Base-by-base conservation (phyloP, 2,888 invertebrate species). In the Agonopterix heracliana region DNA sequence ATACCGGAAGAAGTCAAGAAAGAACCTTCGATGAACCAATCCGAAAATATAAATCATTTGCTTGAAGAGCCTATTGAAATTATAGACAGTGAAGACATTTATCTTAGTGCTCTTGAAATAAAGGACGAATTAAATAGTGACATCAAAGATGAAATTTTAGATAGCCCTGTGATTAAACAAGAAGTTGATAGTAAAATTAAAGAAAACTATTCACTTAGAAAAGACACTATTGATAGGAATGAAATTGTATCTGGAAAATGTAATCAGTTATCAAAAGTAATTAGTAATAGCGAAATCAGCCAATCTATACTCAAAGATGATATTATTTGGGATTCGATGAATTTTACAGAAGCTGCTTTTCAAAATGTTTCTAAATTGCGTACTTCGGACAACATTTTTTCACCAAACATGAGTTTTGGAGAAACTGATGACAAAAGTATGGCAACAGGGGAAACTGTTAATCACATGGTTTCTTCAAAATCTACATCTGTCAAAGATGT, bases 381-480 rank as follows among this genome's bases (percentile, higher is more conserved):
- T 5, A 62, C 60, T 14, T 63, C 71, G 3, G 66, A 68, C 34
- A 74, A 73, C 54, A 62, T 67, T 38, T 72, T 68, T 60, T 84
- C 85, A 35, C 85, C 86, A 1, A 79, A 84, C 52, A 71, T 83
- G 38, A 81, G 78, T 66, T 79, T 83, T 54, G 75, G 74, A 44
- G 78, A 80, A 46, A 53, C 54, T 43, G 74, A 74, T 48, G 54
- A 65, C 50, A 70, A 68, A 57, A 54, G 58, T 52, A 52, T 26
- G 46, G 35, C 51, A 44, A 57, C 54, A 34, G 57, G 51, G 48
- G 44, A 34, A 9, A 38, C 46, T 3, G 51, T 51, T 46, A 56
- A 57, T 44, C 63, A 57, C 44, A 48, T 54, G 36, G 57, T 54
- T 46, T 52, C 53, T 7, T 61, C 61, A 34, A 71, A 73, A 60